Conservation (phyloP, 2,113 vertebrate species). For the Pseudolaguvia tuberculata region DNA sequence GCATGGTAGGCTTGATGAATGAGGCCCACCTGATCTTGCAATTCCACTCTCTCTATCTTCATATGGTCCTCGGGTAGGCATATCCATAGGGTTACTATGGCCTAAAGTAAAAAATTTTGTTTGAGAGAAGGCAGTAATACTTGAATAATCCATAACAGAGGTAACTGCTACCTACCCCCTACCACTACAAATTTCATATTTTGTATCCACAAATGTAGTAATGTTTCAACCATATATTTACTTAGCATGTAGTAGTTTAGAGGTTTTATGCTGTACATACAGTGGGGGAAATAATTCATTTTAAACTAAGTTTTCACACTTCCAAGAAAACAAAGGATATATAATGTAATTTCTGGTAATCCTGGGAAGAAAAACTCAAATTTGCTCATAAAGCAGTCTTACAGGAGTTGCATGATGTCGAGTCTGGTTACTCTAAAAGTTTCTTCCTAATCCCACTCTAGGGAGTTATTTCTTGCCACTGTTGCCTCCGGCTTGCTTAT, state of each 20-base stretch:
- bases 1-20: no score
- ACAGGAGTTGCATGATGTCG: no score
- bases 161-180: conserved; percentile 22
- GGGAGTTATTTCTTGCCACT: no score
- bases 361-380: no score
- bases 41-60: conserved; percentile 97
- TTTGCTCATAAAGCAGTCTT: no score
- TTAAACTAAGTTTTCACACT: no score
- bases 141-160: neutral
- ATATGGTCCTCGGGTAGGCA: conserved; percentile 85
- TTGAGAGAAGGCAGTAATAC: neutral
- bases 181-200: neutral
- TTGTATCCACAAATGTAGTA: neutral
- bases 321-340: no score
- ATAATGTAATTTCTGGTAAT: no score
- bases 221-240: neutral
- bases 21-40: conserved; percentile 85
- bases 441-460: no score
- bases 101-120: conserved; percentile 64
- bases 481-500: no score
- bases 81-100: conserved; percentile 98
- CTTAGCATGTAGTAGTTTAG: neutral
- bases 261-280: neutral
- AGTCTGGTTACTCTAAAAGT: no score
- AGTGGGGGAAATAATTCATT: neutral